Base-by-base conservation (phyloP, 2,888 invertebrate species). In the Oligia latruncula region DNA sequence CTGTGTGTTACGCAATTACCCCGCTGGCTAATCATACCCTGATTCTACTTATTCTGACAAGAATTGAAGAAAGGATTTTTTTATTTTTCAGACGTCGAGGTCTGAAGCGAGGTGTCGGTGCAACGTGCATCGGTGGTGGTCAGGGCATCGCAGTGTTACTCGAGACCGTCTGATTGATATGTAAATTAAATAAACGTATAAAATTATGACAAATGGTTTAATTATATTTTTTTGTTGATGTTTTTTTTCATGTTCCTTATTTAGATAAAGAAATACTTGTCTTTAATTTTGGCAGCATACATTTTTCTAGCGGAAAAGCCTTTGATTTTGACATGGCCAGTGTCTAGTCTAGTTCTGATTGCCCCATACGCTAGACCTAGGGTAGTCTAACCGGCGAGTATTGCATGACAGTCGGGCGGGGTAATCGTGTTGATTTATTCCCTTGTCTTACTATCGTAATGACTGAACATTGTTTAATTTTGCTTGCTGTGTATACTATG, bases 81-180 rank as follows among this genome's bases (percentile, higher is more conserved):
- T 29, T 40, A 0, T 29, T 73, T 64, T 97, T 97, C 93, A 99
- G 99, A 94, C 98, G 99, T 79, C 98, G 98, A 85, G 98, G 98
- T 78, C 97, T 98, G 46, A 99, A 98, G 94, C 97, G 98, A 87
- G 99, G 98, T 58, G 98, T 99, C 92, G 99, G 99, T 23, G 98
- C 99, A 5, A 99, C 99, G 0, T 99, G 99, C 93, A 99, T 99
- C 94, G 99, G 99, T 60, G 99, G 99, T 64, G 99, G 99, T 23
- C 99, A 99, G 96, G 99, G 99, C 77, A 99, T 99, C 91, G 99
- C 99, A 11, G 92, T 99, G 2, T 97, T 99, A 86, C 92, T 99
- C 62, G 99, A 99, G 95, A 96, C 97, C 84, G 95, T 98, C 15
- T 83, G 52, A 83, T 23, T 15, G 5, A 11, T 49, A 35, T 49